Percentiles rank a stretch among this genome's conserved stretches.
Conservation (phyloP, 2,797 vertebrate genomes). For the Taeniopygia guttata region DNA sequence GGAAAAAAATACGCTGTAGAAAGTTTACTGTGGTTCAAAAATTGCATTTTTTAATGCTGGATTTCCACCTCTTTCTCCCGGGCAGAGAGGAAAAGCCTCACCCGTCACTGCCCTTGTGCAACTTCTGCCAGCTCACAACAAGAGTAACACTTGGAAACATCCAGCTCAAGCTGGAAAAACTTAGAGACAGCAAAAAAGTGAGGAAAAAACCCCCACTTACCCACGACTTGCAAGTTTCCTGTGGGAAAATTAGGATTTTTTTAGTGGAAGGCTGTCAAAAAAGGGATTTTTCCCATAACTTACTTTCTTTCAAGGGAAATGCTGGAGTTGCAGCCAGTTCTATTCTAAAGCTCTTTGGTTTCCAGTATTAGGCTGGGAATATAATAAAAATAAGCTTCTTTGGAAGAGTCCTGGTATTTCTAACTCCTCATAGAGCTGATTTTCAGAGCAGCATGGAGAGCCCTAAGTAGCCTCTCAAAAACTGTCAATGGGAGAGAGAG, state of each 20-base stretch:
- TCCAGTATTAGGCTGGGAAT: slow-evolving; percentile 45
- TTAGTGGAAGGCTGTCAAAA: slow-evolving; percentile 46
- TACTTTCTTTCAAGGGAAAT: slow-evolving; percentile 36
- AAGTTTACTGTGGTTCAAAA: not conserved
- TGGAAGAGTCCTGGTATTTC: slow-evolving; percentile 10
- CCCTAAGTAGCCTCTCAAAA: not conserved
- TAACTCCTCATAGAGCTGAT: not conserved
- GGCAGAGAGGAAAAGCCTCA: not conserved
- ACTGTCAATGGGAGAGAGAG: not conserved
- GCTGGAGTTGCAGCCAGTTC: slow-evolving; percentile 37
- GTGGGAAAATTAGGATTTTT: slow-evolving; percentile 41
- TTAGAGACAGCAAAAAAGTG: not conserved
- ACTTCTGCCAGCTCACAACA: not conserved
- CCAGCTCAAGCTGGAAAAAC: not conserved
- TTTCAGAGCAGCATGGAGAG: not conserved
- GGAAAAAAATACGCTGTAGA: fast-evolving
- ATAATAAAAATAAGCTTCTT: slow-evolving; percentile 47
- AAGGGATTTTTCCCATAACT: slow-evolving; percentile 61
- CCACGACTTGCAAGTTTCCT: slow-evolving; percentile 41
- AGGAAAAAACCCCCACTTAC: slow-evolving; percentile 27
- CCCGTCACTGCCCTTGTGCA: not conserved
- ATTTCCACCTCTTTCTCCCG: not conserved
- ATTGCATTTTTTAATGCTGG: not conserved
- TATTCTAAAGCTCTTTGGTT: slow-evolving; percentile 37
- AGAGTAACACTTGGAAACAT: not conserved